Base-by-base conservation (phyloP, 2,113 vertebrate species). In the Empidonax traillii region DNA sequence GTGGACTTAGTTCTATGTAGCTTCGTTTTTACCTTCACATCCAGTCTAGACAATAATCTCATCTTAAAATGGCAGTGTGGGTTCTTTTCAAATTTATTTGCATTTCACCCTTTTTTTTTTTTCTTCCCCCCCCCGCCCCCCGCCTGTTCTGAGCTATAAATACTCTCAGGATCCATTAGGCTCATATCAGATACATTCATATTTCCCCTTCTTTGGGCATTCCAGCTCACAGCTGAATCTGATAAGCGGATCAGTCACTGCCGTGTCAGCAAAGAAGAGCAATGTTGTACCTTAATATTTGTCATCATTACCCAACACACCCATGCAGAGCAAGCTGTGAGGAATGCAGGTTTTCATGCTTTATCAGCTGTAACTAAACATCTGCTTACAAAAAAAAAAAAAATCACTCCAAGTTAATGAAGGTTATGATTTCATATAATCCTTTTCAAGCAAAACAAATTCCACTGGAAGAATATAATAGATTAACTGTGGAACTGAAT, bases 281-380 rank as follows among this genome's bases (percentile, higher is more conserved):
- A 72, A n/a, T 35, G 73, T 53, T 87, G 87, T 51, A 67, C 94
- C 77, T 97, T 90, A 82, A 93, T 98, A 96, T 97, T 96, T 97
- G 96, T 97, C 97, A 94, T 94, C 88, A 37, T 94, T 83, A 79
- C 95, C 93, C 92, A 93, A 91, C 96, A 96, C 95, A 71, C 97
- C 94, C 94, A 95, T 78, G 95, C 95, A 97, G 97, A 97, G 96
- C 95, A 97, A 97, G 96, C 96, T 95, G 94, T 76, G 52, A 92
- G 94, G 97, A 97, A 96, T 66, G 92, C 52, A 53, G 94, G 94
- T 96, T 97, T 96, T 96, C 97, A 95, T 53, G 87, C 39, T 87
- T 93, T 97, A 97, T 98, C 97, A 96, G 96, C 93, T 95, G 31
- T 82, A 91, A 96, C 92, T 59, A 97, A 96, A 96, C 96, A 96